Base-by-base conservation (phyloP, 2,113 vertebrate genomes). In the Oreamnos americanus region DNA sequence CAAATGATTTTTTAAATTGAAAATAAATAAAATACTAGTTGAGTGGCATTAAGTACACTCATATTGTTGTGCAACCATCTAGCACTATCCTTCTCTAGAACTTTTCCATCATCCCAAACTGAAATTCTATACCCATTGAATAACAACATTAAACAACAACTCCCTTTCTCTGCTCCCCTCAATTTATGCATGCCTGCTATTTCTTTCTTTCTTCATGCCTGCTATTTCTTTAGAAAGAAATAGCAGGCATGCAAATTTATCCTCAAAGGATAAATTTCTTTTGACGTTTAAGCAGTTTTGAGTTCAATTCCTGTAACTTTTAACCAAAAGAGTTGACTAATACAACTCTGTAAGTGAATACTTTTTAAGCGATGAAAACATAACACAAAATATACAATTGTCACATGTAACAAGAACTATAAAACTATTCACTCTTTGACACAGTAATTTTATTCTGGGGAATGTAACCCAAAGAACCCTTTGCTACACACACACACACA, bases 381-480 rank as follows among this genome's bases (percentile, higher is more conserved):
- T 45, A 45, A 74, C 78, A 62, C 7, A 95, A 90, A 71, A 97
- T 71, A 93, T 67, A 64, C 5, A 88, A 39, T 87, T 89, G 62
- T 85, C 49, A 81, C 60, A 87, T 53, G 84, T 53, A 95, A 28
- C n/a, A 91, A 93, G 43, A 97, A 79, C 62, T 91, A 71, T 97
- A 55, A 36, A 79, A 94, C 10, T 64, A 89, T 86, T 79, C 79
- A 81, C 11, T 90, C 26, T 81, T 94, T 90, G 85, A 33, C 79
- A 89, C 4, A 82, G 10, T 86, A 43, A 92, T 64, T 94, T 96
- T 91, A 86, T 92, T 94, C 94, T 71, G 64, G 28, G 28, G 19
- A 84, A 51, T 88, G 57, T 55, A 93, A 90, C 10, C 19, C 78
- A 90, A 81, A 82, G 33, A 78, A 47, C 6, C 11, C 13, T 58